Base-by-base conservation (phyloP, 1,140 invertebrate species). In the Drosophila asahinai region DNA sequence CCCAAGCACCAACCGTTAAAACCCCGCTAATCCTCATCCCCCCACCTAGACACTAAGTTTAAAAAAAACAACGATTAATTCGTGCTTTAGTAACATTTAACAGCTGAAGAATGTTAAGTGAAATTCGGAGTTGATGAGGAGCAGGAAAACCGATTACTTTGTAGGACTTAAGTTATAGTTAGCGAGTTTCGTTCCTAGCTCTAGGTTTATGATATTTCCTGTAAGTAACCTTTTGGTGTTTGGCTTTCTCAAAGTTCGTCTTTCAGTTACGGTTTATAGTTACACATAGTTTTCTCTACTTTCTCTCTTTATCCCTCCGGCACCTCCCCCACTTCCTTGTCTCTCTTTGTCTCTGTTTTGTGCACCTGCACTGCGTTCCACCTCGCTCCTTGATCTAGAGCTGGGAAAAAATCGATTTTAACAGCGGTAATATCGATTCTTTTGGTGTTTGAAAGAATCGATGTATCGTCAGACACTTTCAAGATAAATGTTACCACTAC, bases 81-180 rank as follows among this genome's bases (percentile, higher is more conserved):
- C 40, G 75, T 51, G 75, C 75, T 78, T 77, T 27, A 45, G 63
- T 66, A 55, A 54, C 30, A 66, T 67, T 77, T 77, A 77, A 77
- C 74, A 45, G 51, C 73, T 30, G 55, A 76, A 78, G 62, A 78
- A 78, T 77, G 74, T 89, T 72, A 80, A 63, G 79, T 89, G 86
- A 89, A 89, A 89, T 89, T 89, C 86, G 86, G 86, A 89, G 86
- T 89, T 90, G 79, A 89, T 91, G 82, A 91, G 63, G 60, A 59
- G 65, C 15, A 57, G 66, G 80, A 48, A 52, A 61, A 61, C 51
- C 15, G 22, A 42, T 6, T 17, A 51, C 38, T 15, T 15, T 38
- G 9, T 72, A 71, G 70, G 70, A 36, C 42, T 42, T 86, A 86
- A 80, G 65, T 80, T 77, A 76, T 25, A 80, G 72, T 84, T 80